A percentile compares a stretch with the other conserved stretches of the same genome.
phyloP scores from a whole-genome alignment of 2,888 invertebrate species.

The Psococerastis gibbosa region DNA sequence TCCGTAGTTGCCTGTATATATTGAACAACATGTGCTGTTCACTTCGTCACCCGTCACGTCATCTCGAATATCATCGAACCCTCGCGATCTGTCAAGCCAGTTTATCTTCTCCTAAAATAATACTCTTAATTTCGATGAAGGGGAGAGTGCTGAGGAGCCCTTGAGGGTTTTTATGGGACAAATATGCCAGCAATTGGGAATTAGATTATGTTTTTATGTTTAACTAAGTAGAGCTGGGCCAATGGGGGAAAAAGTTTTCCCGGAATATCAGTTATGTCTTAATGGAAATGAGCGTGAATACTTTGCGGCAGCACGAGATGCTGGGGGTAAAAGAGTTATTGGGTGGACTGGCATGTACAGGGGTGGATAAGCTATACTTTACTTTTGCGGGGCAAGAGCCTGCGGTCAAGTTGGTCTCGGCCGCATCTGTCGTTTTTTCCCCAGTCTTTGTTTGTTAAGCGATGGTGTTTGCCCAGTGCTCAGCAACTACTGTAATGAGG shows the following conservation, averaged over 20 bases:
- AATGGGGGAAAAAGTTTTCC: not conserved
- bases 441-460: not conserved
- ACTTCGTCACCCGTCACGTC: too few species aligned
- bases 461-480: not conserved
- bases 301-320: not conserved
- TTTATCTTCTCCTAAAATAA: not conserved
- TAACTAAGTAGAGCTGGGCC: constrained; percentile 8
- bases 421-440: not conserved
- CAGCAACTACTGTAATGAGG: not conserved
- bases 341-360: not conserved
- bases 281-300: not conserved
- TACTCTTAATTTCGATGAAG: not conserved
- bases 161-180: constrained; percentile 10
- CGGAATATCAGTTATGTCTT: too few species aligned
- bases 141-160: not conserved
- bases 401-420: not conserved
- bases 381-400: not conserved
- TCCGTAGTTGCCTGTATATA: too few species aligned
- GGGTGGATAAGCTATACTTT: not conserved
- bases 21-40: too few species aligned
- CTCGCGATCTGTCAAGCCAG: not conserved
- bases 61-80: too few species aligned
- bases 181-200: constrained; percentile 9
- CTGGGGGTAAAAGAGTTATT: not conserved
- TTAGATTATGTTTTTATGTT: constrained; percentile 10